Base-by-base conservation (phyloP, 2,888 invertebrate genomes). In the Chrysodeixis includens region DNA sequence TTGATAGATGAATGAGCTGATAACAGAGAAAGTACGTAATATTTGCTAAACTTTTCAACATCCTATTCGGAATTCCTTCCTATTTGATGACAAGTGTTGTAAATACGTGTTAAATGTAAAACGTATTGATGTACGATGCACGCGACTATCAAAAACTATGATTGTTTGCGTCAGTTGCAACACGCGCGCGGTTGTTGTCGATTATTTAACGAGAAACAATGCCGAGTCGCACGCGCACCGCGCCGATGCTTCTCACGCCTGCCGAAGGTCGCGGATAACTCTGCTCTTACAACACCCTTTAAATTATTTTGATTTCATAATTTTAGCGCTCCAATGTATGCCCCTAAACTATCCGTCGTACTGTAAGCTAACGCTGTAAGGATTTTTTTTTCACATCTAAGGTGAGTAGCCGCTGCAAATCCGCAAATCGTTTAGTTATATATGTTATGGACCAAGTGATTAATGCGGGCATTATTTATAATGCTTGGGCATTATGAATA, bases 221-320 rank as follows among this genome's bases (percentile, higher is more conserved):
- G 92, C 86, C 74, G 86, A 89, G 91, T 93, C 92, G 88, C 92
- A 92, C 92, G 91, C 88, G 86, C 82, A 62, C 83, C 75, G 79
- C 81, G 83, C 71, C 84, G 86, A 85, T 82, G 88, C 89, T 93
- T 94, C 94, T 92, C 94, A 94, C 94, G 94, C 88, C 87, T 87
- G 88, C 89, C 90, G 93, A 94, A 94, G 94, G 94, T 93, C 93
- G 92, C 85, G 90, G 90, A 92, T 93, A 93, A 90, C 89, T 90
- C 86, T 79, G 86, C 83, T 87, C 90, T 94, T 94, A 92, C 93
- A 91, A 94, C 93, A 94, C 90, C 88, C 85, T 92, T 92, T 89
- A 92, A 93, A 93, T 93, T 91, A 93, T 93, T 49, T 92, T 91
- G 88, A 90, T 94, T 94, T 94, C 94, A 92, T 92, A 94, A 94